Conservation (phyloP, 2,888 invertebrate species). For the Amitus sp. region DNA sequence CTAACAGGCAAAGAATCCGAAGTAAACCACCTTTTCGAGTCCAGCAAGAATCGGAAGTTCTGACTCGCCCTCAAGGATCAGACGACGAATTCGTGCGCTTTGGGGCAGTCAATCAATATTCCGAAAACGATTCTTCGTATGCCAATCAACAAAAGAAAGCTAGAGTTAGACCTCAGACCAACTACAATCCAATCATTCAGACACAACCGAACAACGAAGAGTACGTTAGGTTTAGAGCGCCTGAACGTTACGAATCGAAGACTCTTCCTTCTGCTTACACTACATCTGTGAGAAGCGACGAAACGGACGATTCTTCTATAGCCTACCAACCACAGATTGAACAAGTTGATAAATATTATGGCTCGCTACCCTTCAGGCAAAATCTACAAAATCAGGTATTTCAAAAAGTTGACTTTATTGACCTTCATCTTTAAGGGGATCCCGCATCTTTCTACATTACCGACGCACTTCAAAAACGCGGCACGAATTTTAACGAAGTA, state of each 20-base stretch:
- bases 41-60: slow-evolving; percentile 55
- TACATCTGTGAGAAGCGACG: slow-evolving; percentile 45
- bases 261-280: slow-evolving; percentile 32
- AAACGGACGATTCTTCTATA: slow-evolving; percentile 67
- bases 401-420: too few species aligned
- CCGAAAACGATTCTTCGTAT: slow-evolving; percentile 10
- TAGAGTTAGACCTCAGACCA: slow-evolving; percentile 45
- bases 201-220: slow-evolving; percentile 59
- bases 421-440: too few species aligned
- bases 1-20: slow-evolving; percentile 55
- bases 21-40: slow-evolving; percentile 48
- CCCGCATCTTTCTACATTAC: too few species aligned
- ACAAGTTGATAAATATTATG: slow-evolving; percentile 23
- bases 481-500: too few species aligned
- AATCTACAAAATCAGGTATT: slow-evolving; percentile 25
- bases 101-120: slow-evolving; percentile 54
- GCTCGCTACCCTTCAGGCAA: slow-evolving; percentile 7
- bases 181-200: slow-evolving; percentile 50
- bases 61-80: slow-evolving; percentile 55
- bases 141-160: slow-evolving; percentile 30
- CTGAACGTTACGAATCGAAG: slow-evolving; percentile 30
- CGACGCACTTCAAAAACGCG: too few species aligned
- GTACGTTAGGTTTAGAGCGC: slow-evolving; percentile 56
- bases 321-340: slow-evolving; percentile 63
- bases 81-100: slow-evolving; percentile 62